Evolutionary conservation across 2,797 vertebrate genomes (phyloP), one percentile per base, ranked within the genome.

Genomic region (Ptychobarbus kaznakovi): DNA sequence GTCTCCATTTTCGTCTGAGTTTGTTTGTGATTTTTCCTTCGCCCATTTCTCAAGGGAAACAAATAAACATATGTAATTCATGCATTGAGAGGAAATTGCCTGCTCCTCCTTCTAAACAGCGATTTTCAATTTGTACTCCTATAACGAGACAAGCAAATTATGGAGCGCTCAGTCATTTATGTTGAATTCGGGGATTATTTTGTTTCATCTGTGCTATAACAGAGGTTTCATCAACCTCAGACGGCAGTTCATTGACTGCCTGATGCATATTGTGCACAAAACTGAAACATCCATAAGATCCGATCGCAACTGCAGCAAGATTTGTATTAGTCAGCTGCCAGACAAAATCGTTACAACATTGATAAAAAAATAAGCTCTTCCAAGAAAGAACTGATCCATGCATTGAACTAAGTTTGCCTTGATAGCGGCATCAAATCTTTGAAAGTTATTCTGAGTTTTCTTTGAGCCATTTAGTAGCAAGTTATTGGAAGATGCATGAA

Each of bases 51-150:
- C 91, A 89, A 72, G 90, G 92, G 87, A 93, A 94, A 93, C 91
- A 92, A 92, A 93, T 90, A 89, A 91, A 88, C 91, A 93, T 91
- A 90, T 93, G 92, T 92, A 94, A 92, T 93, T 92, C 88, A 91
- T 92, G 91, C 91, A 88, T 83, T 85, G 90, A 91, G 91, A 92
- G 91, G 90, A 92, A 91, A 93, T 92, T 92, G 92, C 89, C 89
- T 92, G 63, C 46, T 32, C 61, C 22, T 83, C 22, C 89, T 84
- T 88, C 87, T 90, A 88, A 87, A 80, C 25, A 46, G 84, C 88
- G 90, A 90, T 90, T 92, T 92, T 91, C 91, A 89, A 83, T 90
- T 90, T 84, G 91, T 91, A 92, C 66, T 73, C 88, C 73, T 72
- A 22, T 87, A 89, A 84, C 78, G 25, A 85, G 75, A 65, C 77